Base-by-base conservation (phyloP, 2,113 vertebrate species). In the Hemichromis elongatus region DNA sequence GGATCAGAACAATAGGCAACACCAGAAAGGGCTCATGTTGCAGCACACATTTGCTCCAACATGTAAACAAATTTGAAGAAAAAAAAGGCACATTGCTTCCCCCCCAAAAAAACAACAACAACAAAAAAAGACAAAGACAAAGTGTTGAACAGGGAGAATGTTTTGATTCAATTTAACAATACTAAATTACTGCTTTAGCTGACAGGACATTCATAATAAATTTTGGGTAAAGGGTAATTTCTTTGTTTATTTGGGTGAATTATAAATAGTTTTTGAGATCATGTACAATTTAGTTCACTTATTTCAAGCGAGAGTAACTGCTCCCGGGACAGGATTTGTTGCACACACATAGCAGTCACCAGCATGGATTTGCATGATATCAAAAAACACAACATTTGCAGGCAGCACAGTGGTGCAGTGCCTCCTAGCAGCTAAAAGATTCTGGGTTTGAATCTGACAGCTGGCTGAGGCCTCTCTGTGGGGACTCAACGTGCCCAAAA, bases 1-100 rank as follows among this genome's bases (percentile, higher is more conserved):
- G 81, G 86, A 91, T 93, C 81, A 87, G 68, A 88, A 95, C 92
- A 93, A 94, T 79, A 91, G 83, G 94, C 77, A 73, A 90, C 40
- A 90, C 56, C 59, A 83, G 63, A 61, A 91, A 80, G 35, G 68
- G 40, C 82, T 94, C 82, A 54, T 35, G 79, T 89, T 91, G 54
- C 89, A 81, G 81, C 42, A 86, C 54, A 89, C 63, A 75, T 77
- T 82, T 87, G 61, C 83, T 80, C 50, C 28, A 37, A 63, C 35
- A 82, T 79, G 42, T 75, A 87, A 82, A 87, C 79, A 30, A 26
- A 6, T 47, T 28, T 11, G 33, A 3, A 81, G 61, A 24, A 66
- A 59, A 80, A 80, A 56, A 18, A 26, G 40, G 40, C 37, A 16
- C 37, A 45, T 70, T 70, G 37, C 40, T 70, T 45, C 7, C 21